Evolutionary conservation across 1,140 invertebrate species (phyloP), one percentile per base, ranked within the genome.

Genomic region (Eciton burchellii): DNA sequence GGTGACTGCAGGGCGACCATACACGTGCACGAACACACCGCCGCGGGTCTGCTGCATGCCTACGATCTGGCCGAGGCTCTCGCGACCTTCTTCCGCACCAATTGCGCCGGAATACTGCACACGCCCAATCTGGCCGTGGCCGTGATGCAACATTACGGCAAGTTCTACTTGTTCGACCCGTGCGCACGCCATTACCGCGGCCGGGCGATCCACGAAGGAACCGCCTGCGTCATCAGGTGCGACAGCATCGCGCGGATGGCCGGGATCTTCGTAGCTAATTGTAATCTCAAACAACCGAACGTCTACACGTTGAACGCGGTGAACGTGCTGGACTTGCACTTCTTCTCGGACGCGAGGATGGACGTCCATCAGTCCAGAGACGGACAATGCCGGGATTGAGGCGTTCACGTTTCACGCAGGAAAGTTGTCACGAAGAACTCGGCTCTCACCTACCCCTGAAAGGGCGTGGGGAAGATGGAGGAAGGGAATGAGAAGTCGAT

Each of bases 151-250:
- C 90, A 92, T 35, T 92, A 90, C 57, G 88, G 90, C 0, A 89
- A 90, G 43, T 93, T 90, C 29, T 93, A 92, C 52, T 29, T 93
- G 5, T 89, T 93, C 26, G 91, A 93, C 66, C 86, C 92, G 0
- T 84, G 83, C 19, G 76, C 88, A 6, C 86, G 89, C n/a, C 87
- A 91, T 29, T 65, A 88, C 2, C 73, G 63, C 1, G 89, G 89
- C 0, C 62, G 63, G 5, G 19, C 85, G 0, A 54, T 70, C 41
- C 85, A 85, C 56, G 83, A 89, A 9, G 90, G 91, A 0, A 70
- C 72, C 0, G 92, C 92, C 3, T 92, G 90, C 35, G 73, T 92
- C 6, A 87, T 90, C 8, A 91, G 88, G 45, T 93, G 91, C 70
- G 87, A 88, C 14, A 91, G 29, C 56, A 83, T 91, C 19, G 65